Percentiles rank a stretch among this genome's conserved stretches.
Conservation (phyloP, 1,140 invertebrate genomes). For the Potamilus streckersoni region DNA sequence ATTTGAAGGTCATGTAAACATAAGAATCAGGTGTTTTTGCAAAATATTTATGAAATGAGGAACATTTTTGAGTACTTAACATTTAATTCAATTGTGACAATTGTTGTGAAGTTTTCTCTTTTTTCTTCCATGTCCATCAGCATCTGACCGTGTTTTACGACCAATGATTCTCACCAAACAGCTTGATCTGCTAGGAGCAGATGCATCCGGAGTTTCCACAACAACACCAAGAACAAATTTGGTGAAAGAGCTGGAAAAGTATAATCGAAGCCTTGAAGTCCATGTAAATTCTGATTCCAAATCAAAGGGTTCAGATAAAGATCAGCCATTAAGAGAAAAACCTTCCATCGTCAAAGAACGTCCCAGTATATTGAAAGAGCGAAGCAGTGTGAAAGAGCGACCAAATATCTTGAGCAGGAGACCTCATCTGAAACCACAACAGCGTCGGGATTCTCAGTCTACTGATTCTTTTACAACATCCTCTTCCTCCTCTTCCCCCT, state of each 20-base stretch:
- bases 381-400: slow-evolving; percentile 37
- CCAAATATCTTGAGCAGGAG: slow-evolving; percentile 62
- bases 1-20: too few species aligned
- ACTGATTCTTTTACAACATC: slow-evolving; percentile 27
- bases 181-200: slow-evolving; percentile 58
- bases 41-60: too few species aligned
- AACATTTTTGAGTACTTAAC: too few species aligned
- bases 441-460: slow-evolving; percentile 24
- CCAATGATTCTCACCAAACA: slow-evolving; percentile 70
- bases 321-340: neutral
- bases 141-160: slow-evolving; percentile 64
- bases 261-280: slow-evolving; percentile 45
- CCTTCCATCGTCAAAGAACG: slow-evolving; percentile 6
- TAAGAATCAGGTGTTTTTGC: too few species aligned
- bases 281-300: neutral
- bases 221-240: slow-evolving; percentile 64
- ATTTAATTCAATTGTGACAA: too few species aligned
- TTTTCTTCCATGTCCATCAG: slow-evolving; percentile 24
- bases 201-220: slow-evolving; percentile 47
- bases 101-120: too few species aligned
- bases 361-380: neutral
- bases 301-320: slow-evolving; percentile 6
- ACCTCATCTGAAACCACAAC: slow-evolving; percentile 71
- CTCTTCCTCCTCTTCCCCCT: slow-evolving; percentile 11
- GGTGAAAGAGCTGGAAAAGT: slow-evolving; percentile 68